Conservation (phyloP, 2,113 vertebrate genomes). For the Chloroceryle aenea region DNA sequence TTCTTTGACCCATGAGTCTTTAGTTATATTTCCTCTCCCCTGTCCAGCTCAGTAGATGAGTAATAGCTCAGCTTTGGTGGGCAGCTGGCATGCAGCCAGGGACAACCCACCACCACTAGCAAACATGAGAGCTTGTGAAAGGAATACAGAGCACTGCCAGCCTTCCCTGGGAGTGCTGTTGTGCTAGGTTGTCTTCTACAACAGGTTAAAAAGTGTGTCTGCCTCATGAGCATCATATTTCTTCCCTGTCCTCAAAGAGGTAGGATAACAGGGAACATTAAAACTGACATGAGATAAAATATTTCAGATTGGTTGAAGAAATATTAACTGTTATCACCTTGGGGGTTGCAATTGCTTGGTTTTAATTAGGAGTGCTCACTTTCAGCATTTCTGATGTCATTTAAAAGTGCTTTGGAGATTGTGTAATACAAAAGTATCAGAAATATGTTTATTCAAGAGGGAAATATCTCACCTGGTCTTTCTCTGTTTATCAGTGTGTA, state of each 20-base stretch:
- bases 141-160: not conserved
- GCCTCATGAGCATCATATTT: not conserved
- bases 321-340: not conserved
- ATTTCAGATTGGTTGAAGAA: not conserved
- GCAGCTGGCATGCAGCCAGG: not conserved
- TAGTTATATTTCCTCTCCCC: not conserved
- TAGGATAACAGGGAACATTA: not conserved
- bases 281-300: not conserved
- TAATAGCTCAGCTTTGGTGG: not conserved
- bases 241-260: not conserved
- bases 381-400: not conserved
- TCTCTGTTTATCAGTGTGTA: not conserved
- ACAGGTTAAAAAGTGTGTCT: not conserved
- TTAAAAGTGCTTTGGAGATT: not conserved
- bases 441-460: not conserved
- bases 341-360: not conserved
- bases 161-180: not conserved
- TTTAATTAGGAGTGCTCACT: not conserved
- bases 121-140: not conserved
- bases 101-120: not conserved
- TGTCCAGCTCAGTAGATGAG: not conserved
- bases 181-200: not conserved
- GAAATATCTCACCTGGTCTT: not conserved
- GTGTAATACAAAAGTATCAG: not conserved
- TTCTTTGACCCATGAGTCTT: accelerated